Percentiles rank a stretch among this genome's conserved stretches.
Conservation (phyloP, 1,140 invertebrate species). For the Drosophila simulans region DNA sequence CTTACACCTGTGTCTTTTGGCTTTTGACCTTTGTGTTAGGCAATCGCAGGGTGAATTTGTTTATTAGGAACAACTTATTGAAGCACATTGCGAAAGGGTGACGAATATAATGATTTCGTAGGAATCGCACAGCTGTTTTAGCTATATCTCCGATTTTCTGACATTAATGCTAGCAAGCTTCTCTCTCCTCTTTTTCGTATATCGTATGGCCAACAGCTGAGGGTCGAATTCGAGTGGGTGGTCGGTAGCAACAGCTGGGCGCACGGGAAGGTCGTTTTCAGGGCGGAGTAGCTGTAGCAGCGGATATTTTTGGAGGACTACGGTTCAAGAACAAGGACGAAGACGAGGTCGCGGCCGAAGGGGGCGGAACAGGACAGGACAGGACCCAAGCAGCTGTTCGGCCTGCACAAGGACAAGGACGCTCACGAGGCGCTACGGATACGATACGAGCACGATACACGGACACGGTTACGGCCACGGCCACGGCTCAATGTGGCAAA, state of each 20-base stretch:
- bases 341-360: neutral
- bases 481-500: constrained; percentile 57
- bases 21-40: constrained; percentile 54
- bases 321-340: constrained; percentile 47
- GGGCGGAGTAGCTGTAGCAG: constrained; percentile 4
- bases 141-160: constrained; percentile 4
- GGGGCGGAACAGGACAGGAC: constrained; percentile 10
- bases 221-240: constrained; percentile 7
- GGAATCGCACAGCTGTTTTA: constrained; percentile 49
- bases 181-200: neutral
- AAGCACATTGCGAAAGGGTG: constrained; percentile 60
- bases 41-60: constrained; percentile 47
- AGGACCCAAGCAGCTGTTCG: constrained; percentile 76
- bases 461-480: constrained; percentile 41
- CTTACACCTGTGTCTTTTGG: constrained; percentile 26
- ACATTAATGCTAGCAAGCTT: constrained; percentile 7
- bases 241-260: constrained; percentile 41
- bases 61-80: constrained; percentile 61
- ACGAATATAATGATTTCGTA: constrained; percentile 12
- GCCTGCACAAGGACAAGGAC: constrained; percentile 81
- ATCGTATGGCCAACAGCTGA: constrained; percentile 38
- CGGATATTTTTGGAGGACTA: constrained; percentile 19
- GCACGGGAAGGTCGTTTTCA: constrained; percentile 14
- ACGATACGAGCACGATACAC: constrained; percentile 24
- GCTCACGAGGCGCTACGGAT: constrained; percentile 23